These are phyloP conservation scores for Lasioglossum morio DNA, from an alignment of 2,888 invertebrate genomes.

Conservation along the genomic window DNA sequence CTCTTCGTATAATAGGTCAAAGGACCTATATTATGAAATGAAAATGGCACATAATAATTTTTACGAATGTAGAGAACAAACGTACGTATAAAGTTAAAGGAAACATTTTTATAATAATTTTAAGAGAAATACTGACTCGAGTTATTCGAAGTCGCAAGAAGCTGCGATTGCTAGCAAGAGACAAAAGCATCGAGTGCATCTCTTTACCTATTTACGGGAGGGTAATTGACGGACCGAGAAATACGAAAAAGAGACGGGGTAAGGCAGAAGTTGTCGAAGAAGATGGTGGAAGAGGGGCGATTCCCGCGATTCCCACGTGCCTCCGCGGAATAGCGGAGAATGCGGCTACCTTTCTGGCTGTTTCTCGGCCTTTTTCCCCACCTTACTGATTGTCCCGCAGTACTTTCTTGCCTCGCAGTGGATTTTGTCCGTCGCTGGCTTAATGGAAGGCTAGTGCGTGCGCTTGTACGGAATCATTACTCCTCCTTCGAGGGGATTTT, in stretches of 20 bases:
- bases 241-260: conserved; percentile 27
- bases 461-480: conserved; percentile 66
- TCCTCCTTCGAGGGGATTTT: conserved; percentile 49
- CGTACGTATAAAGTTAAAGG: neutral
- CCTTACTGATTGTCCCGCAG: conserved; percentile 72
- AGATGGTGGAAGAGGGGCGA: conserved; percentile 52
- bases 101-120: neutral
- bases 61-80: too few species aligned
- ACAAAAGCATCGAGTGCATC: conserved; percentile 43
- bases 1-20: too few species aligned
- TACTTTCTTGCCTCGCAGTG: conserved; percentile 41
- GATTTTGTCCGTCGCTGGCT: conserved; percentile 57
- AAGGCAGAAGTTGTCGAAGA: conserved; percentile 7
- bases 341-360: conserved; percentile 68
- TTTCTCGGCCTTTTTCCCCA: conserved; percentile 62
- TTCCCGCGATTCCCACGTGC: conserved; percentile 82
- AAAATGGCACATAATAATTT: too few species aligned
- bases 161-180: neutral
- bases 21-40: too few species aligned
- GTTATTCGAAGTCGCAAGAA: neutral
- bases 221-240: conserved; percentile 70
- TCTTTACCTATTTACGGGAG: conserved; percentile 80
- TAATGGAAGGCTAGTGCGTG: conserved; percentile 67
- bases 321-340: conserved; percentile 67
- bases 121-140: neutral